Evolutionary conservation across 2,888 invertebrate species (phyloP).

Genomic region (Frankliniella intonsa): DNA sequence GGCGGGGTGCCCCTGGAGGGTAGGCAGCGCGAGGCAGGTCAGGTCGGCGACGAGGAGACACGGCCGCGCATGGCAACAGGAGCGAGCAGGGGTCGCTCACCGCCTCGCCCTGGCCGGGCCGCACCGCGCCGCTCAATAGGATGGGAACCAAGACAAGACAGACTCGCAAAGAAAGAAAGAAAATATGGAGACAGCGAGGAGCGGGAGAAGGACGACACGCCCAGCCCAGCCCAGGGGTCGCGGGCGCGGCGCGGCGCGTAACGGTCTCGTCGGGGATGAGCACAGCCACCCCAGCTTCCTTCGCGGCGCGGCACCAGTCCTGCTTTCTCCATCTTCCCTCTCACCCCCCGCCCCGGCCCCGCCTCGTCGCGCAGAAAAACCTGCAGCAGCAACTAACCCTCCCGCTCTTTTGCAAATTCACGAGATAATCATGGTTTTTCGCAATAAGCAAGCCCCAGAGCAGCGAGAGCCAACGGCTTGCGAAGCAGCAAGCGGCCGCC

Average conservation of each 20-base stretch:
- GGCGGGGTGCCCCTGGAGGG: not conserved
- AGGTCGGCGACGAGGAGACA: not conserved
- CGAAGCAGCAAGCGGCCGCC: no score
- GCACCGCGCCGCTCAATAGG: slow-evolving; percentile 2
- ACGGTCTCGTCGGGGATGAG: not conserved
- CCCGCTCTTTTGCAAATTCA: no score
- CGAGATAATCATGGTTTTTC: no score
- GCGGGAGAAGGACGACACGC: not conserved
- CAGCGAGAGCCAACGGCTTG: no score
- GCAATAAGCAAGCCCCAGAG: no score
- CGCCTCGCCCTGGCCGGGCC: not conserved
- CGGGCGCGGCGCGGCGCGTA: not conserved
- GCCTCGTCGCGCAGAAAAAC: not conserved
- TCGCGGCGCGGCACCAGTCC: not conserved
- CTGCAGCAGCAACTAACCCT: no score
- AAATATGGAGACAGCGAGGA: no score
- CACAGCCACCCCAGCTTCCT: not conserved
- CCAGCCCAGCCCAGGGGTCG: not conserved
- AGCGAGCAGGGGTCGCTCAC: not conserved
- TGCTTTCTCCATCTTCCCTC: not conserved
- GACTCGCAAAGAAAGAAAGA: not conserved
- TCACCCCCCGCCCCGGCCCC: not conserved
- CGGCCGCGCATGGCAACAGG: not conserved
- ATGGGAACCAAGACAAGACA: slow-evolving; percentile 13
- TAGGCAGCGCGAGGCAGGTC: not conserved